Evolutionary conservation across 2,797 vertebrate genomes (phyloP).

Genomic region (Acanthornis magna): DNA sequence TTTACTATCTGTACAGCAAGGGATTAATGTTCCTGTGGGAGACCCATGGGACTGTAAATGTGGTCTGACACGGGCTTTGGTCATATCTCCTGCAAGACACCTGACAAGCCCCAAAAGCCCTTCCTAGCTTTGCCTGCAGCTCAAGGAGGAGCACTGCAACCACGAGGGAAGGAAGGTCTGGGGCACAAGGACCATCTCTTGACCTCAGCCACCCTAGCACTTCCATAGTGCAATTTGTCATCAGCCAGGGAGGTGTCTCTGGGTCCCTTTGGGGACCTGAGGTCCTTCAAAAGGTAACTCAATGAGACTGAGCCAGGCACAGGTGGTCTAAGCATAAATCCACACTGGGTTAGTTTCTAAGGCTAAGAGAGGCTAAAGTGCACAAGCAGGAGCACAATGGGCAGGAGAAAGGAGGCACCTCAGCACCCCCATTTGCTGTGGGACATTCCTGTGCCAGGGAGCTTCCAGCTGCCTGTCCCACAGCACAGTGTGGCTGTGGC

Average conservation of each 20-base stretch:
- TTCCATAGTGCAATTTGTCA: neutral
- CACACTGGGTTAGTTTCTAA: neutral
- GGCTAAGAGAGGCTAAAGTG: neutral
- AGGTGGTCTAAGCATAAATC: neutral
- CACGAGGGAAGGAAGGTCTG: neutral
- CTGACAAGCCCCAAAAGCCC: neutral
- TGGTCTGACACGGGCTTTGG: neutral
- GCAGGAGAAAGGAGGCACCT: neutral
- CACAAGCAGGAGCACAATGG: neutral
- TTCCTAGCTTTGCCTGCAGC: neutral
- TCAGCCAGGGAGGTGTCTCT: neutral
- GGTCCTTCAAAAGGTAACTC: neutral
- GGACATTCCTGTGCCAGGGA: accelerated
- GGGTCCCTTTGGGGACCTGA: neutral
- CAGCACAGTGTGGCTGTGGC: neutral
- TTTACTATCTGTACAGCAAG: neutral
- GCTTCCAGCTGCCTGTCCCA: neutral
- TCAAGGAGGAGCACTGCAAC: accelerated
- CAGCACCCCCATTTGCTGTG: neutral
- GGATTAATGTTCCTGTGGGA: neutral
- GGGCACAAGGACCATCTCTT: neutral
- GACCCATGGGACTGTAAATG: neutral
- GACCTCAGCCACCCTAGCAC: neutral
- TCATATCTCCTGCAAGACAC: neutral
- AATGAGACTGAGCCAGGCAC: neutral